phyloP scores from a whole-genome alignment of 2,113 vertebrate species.

The Gorilla gorilla region DNA sequence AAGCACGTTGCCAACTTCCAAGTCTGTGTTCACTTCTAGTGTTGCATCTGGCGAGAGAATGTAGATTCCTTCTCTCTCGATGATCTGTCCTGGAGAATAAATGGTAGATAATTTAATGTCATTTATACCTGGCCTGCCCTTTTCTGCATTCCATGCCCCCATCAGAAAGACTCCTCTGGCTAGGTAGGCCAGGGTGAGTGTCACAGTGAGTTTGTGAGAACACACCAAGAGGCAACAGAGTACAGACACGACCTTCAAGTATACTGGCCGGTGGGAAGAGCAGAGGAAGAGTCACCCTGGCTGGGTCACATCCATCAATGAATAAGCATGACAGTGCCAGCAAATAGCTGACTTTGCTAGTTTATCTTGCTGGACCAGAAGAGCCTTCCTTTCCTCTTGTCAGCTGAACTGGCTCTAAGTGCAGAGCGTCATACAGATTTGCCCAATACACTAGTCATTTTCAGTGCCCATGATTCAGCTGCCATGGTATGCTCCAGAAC shows the following conservation, averaged over 20 bases:
- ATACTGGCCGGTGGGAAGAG: neutral
- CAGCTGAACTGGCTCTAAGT: neutral
- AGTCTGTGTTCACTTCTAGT: neutral
- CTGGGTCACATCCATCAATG: neutral
- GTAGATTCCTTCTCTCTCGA: neutral
- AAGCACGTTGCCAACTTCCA: neutral
- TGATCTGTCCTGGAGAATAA: neutral
- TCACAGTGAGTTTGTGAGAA: neutral
- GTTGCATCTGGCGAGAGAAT: neutral
- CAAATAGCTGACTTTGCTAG: neutral
- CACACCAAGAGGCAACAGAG: neutral
- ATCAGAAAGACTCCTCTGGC: neutral
- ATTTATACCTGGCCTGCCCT: neutral
- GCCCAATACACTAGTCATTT: neutral
- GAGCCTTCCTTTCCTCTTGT: neutral
- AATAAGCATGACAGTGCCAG: neutral
- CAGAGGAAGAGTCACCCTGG: neutral
- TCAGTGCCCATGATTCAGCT: neutral
- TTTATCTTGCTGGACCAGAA: neutral
- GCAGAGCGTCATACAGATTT: neutral
- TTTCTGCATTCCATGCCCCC: neutral
- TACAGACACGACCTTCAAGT: fast-evolving
- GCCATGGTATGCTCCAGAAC: neutral
- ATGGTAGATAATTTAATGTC: neutral
- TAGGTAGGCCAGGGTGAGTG: neutral